Percentiles rank a stretch among this genome's conserved stretches.
phyloP scores from a whole-genome alignment of 2,113 vertebrate genomes.

The Rafetus swinhoei region DNA sequence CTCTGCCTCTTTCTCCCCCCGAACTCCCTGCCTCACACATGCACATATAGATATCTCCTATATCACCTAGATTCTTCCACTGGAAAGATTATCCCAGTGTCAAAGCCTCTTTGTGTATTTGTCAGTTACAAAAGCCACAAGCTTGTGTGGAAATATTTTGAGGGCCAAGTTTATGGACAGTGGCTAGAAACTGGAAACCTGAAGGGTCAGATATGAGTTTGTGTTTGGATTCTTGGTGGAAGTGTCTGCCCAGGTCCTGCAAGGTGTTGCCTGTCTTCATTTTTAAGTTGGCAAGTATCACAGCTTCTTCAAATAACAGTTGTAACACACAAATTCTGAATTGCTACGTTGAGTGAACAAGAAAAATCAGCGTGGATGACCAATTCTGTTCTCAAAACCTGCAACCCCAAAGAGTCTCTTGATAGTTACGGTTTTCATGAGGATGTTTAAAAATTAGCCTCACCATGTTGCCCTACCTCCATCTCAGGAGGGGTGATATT shows the following conservation, averaged over 20 bases:
- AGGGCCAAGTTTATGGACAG: neutral
- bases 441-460: neutral
- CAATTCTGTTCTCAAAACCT: slow-evolving; percentile 33
- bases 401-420: neutral
- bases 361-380: neutral
- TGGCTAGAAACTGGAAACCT: neutral
- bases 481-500: neutral
- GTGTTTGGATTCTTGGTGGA: neutral
- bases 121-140: neutral
- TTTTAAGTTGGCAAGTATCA: neutral
- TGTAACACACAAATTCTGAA: slow-evolving; percentile 14
- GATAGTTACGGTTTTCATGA: slow-evolving; percentile 31
- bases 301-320: neutral
- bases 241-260: neutral
- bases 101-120: neutral
- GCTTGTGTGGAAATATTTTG: neutral
- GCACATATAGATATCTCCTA: neutral
- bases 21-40: neutral
- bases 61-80: neutral
- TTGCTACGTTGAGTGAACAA: fast-evolving
- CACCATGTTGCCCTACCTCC: neutral
- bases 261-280: neutral
- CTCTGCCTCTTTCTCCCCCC: neutral
- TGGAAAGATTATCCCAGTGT: neutral
- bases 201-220: neutral